Conservation (phyloP, 2,113 vertebrate genomes). For the Vicugna pacos region DNA sequence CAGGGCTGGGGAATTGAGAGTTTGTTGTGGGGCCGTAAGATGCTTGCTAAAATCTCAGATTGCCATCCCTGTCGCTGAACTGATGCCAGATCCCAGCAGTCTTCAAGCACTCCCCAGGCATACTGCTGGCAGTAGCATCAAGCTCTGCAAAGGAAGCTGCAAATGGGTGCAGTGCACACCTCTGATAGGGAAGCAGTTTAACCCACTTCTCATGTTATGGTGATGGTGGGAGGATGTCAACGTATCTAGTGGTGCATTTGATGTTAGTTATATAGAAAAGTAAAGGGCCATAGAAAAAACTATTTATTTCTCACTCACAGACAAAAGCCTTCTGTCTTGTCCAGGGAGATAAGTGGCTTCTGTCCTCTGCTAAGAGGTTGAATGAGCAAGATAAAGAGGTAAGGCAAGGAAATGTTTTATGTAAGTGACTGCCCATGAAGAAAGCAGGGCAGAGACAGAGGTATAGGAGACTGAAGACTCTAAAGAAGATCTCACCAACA, state of each 20-base stretch:
- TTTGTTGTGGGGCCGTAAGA: neutral
- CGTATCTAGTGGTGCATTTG: neutral
- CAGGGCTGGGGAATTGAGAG: neutral
- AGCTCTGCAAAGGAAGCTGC: neutral
- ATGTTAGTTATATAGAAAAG: neutral
- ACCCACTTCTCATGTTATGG: neutral
- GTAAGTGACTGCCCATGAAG: neutral
- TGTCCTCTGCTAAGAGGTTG: neutral
- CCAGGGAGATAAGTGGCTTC: neutral
- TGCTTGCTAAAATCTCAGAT: neutral
- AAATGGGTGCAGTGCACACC: fast-evolving
- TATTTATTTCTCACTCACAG: neutral
- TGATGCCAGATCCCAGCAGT: neutral
- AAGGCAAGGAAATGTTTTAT: neutral
- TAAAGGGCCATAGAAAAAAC: neutral
- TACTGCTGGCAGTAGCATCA: neutral
- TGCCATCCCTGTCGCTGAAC: neutral
- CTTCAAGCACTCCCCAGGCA: neutral
- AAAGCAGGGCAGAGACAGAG: neutral
- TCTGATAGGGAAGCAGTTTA: neutral
- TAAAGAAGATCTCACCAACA: neutral
- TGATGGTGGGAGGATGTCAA: no score
- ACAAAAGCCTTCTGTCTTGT: conserved; percentile 14
- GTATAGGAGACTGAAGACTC: neutral
- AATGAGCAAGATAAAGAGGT: neutral